These are phyloP conservation scores for Odontocerum albicorne DNA, from an alignment of 2,888 invertebrate genomes.

Conservation along the genomic window DNA sequence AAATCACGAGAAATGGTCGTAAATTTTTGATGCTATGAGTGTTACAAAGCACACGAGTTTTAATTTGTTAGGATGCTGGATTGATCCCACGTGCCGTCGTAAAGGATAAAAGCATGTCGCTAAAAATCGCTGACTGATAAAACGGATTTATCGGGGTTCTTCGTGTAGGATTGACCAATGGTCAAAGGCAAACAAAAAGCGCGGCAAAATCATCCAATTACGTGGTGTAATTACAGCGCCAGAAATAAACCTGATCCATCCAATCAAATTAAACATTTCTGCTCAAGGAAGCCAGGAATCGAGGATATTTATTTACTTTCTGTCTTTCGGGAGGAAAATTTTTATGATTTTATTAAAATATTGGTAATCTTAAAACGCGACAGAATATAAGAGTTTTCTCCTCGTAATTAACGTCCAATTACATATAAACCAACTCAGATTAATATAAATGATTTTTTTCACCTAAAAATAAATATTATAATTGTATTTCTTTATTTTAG, in stretches of 20 bases:
- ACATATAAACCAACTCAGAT: too few relatives aligned
- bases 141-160: not conserved
- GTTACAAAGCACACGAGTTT: too few relatives aligned
- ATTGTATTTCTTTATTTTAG: too few relatives aligned
- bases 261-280: slow-evolving; percentile 42
- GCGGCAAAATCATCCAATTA: slow-evolving; percentile 43
- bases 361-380: not conserved
- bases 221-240: slow-evolving; percentile 45
- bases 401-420: too few relatives aligned
- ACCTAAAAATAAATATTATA: too few relatives aligned
- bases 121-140: slow-evolving; percentile 4
- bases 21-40: too few relatives aligned
- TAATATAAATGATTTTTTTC: too few relatives aligned
- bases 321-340: not conserved
- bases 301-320: not conserved
- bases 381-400: too few relatives aligned
- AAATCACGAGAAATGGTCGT: too few relatives aligned
- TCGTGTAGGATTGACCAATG: slow-evolving; percentile 14
- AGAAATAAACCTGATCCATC: slow-evolving; percentile 46
- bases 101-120: slow-evolving; percentile 4
- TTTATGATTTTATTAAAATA: not conserved
- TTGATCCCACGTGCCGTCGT: not conserved
- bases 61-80: too few relatives aligned
- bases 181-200: slow-evolving; percentile 19
- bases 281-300: not conserved